Evolutionary conservation across 2,888 invertebrate genomes (phyloP).

Genomic region (Pterostichus niger): DNA sequence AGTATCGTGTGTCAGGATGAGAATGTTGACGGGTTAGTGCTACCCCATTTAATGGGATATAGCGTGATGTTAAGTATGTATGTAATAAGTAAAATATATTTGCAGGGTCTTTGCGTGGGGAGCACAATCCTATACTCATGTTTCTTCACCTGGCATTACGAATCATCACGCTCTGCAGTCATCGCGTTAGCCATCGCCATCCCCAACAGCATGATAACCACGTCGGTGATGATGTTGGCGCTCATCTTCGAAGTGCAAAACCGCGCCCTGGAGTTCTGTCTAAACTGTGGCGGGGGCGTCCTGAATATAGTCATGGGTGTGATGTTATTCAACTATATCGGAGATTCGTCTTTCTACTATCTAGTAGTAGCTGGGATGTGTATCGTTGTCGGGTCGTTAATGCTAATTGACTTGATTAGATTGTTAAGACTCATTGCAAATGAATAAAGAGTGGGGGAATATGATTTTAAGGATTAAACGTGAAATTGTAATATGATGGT

Average conservation of each 20-base stretch:
- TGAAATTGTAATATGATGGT: too few relatives aligned
- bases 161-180: background rate
- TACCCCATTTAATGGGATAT: too few relatives aligned
- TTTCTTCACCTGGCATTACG: background rate
- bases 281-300: background rate
- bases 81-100: background rate
- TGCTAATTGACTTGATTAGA: too few relatives aligned
- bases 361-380: too few relatives aligned
- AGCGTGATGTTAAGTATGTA: too few relatives aligned
- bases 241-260: background rate
- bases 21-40: too few relatives aligned
- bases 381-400: too few relatives aligned
- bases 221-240: background rate
- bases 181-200: background rate
- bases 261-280: background rate
- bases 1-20: too few relatives aligned
- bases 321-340: background rate
- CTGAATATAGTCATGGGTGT: slow-evolving; percentile 3
- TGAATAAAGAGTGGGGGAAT: too few relatives aligned
- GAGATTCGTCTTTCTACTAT: too few relatives aligned
- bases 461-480: too few relatives aligned
- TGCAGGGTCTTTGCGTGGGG: background rate
- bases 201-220: slow-evolving; percentile 15
- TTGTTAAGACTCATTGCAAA: too few relatives aligned
- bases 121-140: background rate